Conservation (phyloP, 2,113 vertebrate genomes). For the Phyllostomus hastatus region DNA sequence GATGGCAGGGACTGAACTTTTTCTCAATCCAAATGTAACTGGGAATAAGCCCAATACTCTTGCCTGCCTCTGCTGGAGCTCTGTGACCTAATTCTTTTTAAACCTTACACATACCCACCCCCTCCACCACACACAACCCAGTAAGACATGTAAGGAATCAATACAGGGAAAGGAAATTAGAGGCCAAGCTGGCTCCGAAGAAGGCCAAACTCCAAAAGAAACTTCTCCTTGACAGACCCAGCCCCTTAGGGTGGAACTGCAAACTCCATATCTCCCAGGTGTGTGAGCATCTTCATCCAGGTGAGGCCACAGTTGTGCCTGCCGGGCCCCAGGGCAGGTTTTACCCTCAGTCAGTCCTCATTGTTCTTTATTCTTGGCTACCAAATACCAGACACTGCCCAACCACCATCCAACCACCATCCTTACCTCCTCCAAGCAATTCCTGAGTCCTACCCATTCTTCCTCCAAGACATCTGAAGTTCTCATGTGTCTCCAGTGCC, state of each 20-base stretch:
- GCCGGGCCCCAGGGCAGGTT: accelerated
- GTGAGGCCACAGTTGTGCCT: background rate
- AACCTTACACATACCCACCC: too few species aligned
- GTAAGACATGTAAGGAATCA: background rate
- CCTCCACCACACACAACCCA: background rate
- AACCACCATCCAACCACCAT: background rate
- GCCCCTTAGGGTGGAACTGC: background rate
- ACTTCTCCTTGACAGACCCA: background rate
- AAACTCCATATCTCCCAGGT: background rate
- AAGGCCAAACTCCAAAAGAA: background rate
- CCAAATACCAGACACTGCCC: background rate
- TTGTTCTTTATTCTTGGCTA: background rate
- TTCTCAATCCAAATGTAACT: background rate
- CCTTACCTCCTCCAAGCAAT: background rate
- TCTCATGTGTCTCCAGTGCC: background rate
- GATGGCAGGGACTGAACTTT: background rate
- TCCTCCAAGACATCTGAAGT: background rate
- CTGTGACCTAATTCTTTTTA: too few species aligned
- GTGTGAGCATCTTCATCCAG: background rate
- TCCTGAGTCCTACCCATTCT: background rate
- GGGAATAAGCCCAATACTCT: background rate
- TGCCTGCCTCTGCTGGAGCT: background rate
- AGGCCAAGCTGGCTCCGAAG: background rate
- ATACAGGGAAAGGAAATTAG: background rate
- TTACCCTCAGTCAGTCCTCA: accelerated